Conservation (phyloP, 2,113 vertebrate genomes). For the Colius striatus region DNA sequence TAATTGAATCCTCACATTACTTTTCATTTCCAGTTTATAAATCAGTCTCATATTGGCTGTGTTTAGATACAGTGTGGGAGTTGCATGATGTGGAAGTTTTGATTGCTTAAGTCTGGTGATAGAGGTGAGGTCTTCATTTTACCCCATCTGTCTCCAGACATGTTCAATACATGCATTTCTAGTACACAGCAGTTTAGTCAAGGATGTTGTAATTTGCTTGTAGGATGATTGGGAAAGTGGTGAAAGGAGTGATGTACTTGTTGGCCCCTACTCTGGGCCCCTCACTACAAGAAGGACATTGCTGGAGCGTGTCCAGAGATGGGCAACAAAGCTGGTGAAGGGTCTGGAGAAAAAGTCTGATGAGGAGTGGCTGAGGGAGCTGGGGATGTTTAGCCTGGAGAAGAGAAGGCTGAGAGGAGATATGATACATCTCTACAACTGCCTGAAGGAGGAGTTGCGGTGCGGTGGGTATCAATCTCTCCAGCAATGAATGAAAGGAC, state of each 20-base stretch:
- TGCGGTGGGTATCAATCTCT: too few species aligned
- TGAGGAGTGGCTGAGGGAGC: too few species aligned
- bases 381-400: too few species aligned
- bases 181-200: background rate
- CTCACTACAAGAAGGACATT: too few species aligned
- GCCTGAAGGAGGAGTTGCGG: too few species aligned
- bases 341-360: too few species aligned
- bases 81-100: background rate
- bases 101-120: background rate
- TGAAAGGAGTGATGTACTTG: background rate
- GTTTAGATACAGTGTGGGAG: background rate
- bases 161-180: background rate
- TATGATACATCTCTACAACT: too few species aligned
- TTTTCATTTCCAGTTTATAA: constrained; percentile 16
- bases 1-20: background rate
- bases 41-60: background rate
- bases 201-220: background rate
- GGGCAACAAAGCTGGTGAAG: too few species aligned
- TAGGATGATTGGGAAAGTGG: background rate
- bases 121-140: background rate
- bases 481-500: too few species aligned
- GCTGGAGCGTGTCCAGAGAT: too few species aligned
- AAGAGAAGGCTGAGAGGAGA: too few species aligned
- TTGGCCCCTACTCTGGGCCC: background rate
- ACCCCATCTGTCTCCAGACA: background rate